These are phyloP conservation scores for Ypsolopha scabrella DNA, from an alignment of 2,888 invertebrate species.

Conservation along the genomic window DNA sequence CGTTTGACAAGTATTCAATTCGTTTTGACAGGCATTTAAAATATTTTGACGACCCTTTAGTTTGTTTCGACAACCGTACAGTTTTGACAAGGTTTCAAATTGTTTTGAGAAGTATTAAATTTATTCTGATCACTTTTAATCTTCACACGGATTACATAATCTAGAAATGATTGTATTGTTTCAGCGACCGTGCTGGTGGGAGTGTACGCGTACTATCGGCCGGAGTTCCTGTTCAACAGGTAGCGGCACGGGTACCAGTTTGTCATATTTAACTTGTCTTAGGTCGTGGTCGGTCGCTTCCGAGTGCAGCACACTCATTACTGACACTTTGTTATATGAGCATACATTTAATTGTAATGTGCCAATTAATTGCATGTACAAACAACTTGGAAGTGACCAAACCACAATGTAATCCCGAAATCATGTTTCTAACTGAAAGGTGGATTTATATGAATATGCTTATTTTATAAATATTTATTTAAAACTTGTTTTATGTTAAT, in stretches of 20 bases:
- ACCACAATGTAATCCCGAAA: slow-evolving; percentile 2
- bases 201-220: slow-evolving; percentile 71
- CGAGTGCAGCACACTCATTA: background rate
- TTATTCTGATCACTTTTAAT: too few relatives aligned
- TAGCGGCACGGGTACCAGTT: slow-evolving; percentile 59
- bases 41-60: too few relatives aligned
- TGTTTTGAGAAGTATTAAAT: too few relatives aligned
- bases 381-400: slow-evolving; percentile 10
- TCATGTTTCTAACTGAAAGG: slow-evolving; percentile 6
- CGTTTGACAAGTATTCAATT: too few relatives aligned
- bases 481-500: background rate
- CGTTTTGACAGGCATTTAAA: too few relatives aligned
- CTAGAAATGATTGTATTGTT: too few relatives aligned
- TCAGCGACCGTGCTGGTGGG: slow-evolving; percentile 67
- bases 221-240: slow-evolving; percentile 50
- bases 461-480: background rate
- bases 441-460: background rate
- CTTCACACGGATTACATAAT: too few relatives aligned
- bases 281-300: background rate
- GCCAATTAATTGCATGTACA: background rate
- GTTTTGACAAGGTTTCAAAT: too few relatives aligned
- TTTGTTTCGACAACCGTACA: too few relatives aligned
- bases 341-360: too few relatives aligned
- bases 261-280: slow-evolving; percentile 37
- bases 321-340: background rate